These are phyloP conservation scores for Mirza zaza DNA, from an alignment of 2,113 vertebrate genomes.

Conservation along the genomic window DNA sequence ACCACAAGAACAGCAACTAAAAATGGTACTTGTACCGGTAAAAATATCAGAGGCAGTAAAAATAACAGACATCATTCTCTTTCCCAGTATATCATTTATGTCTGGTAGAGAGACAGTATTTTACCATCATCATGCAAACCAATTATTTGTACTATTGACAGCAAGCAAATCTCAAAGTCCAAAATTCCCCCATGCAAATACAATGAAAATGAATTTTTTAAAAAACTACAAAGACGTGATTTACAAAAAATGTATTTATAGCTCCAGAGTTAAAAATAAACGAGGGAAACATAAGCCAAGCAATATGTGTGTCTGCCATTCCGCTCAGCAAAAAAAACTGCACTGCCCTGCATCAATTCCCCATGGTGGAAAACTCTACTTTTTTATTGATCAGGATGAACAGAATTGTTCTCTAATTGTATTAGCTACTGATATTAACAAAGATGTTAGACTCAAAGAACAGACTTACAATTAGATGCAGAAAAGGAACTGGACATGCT, in stretches of 20 bases:
- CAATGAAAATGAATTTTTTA: constrained; percentile 43
- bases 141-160: constrained; percentile 24
- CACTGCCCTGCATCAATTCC: neutral
- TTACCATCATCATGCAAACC: neutral
- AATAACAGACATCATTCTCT: constrained; percentile 42
- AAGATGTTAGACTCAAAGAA: constrained; percentile 64
- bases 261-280: constrained; percentile 60
- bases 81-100: neutral
- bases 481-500: neutral
- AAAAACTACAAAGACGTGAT: constrained; percentile 54
- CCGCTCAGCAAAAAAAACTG: constrained; percentile 72
- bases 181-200: constrained; percentile 25
- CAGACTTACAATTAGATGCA: constrained; percentile 62
- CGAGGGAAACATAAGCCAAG: constrained; percentile 60
- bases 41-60: constrained; percentile 52
- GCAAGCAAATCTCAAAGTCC: constrained; percentile 32
- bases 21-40: constrained; percentile 28
- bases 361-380: constrained; percentile 50
- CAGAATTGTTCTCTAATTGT: constrained; percentile 81
- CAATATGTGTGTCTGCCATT: constrained; percentile 64
- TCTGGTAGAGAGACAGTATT: neutral
- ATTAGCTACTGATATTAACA: constrained; percentile 74
- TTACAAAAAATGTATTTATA: constrained; percentile 62
- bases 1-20: constrained; percentile 44
- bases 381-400: constrained; percentile 82